Evolutionary conservation across 2,797 vertebrate species (phyloP).

Genomic region (Chelmon rostratus): DNA sequence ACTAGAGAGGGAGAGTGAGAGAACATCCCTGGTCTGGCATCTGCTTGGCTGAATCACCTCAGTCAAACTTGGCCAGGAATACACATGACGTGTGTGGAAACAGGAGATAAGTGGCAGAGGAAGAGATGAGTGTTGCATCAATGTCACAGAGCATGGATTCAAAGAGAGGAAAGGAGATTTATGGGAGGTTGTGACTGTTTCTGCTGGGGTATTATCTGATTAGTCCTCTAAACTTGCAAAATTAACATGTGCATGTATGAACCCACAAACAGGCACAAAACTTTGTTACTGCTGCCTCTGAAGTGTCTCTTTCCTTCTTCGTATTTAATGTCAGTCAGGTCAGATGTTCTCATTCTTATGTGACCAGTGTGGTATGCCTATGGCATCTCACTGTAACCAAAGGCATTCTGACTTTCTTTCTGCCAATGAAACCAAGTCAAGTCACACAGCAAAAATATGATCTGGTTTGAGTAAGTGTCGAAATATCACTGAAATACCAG

Average conservation of each 20-base stretch:
- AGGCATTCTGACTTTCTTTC: constrained; percentile 71
- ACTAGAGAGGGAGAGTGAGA: constrained; percentile 65
- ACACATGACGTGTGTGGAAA: constrained; percentile 62
- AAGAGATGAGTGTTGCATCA: constrained; percentile 57
- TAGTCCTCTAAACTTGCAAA: constrained; percentile 36
- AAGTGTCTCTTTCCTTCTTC: constrained; percentile 29
- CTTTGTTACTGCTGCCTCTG: background rate
- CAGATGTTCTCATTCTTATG: constrained; percentile 70
- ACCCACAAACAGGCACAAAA: constrained; percentile 4
- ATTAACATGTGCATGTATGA: background rate
- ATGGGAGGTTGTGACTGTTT: constrained; percentile 26
- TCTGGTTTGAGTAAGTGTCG: constrained; percentile 84
- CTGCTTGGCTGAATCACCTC: constrained; percentile 75
- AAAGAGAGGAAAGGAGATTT: constrained; percentile 38
- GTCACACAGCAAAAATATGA: constrained; percentile 77
- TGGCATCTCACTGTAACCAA: constrained; percentile 73
- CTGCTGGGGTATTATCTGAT: constrained; percentile 13
- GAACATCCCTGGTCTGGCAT: constrained; percentile 70
- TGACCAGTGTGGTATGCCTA: constrained; percentile 73
- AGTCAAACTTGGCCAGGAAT: constrained; percentile 54
- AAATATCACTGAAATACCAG: constrained; percentile 82
- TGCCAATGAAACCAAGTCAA: constrained; percentile 77
- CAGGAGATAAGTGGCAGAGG: constrained; percentile 54
- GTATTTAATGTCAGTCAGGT: constrained; percentile 42
- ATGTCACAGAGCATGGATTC: constrained; percentile 33